Conservation (phyloP, 2,888 invertebrate genomes). For the Caenorhabditis japonica region DNA sequence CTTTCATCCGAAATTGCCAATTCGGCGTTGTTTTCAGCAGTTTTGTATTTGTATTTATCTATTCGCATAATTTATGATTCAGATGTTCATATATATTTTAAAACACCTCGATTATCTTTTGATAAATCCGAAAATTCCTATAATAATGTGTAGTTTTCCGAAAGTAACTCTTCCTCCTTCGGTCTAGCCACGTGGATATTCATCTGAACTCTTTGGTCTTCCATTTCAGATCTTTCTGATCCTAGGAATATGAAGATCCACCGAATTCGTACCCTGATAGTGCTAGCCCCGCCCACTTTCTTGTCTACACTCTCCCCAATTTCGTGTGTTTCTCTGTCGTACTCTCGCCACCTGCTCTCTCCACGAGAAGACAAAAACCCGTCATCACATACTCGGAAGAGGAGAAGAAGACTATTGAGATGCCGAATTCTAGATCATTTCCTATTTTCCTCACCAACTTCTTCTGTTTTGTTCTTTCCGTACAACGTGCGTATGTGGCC, state of each 20-base stretch:
- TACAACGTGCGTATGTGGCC: background rate
- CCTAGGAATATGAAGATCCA: background rate
- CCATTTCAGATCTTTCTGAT: background rate
- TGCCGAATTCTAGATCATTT: conserved; percentile 18
- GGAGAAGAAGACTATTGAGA: conserved; percentile 12
- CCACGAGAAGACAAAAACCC: conserved; percentile 11
- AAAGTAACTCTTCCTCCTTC: too few relatives aligned
- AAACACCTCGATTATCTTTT: too few relatives aligned
- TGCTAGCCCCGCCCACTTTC: conserved; percentile 11
- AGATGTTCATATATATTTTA: too few relatives aligned
- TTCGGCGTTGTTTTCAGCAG: too few relatives aligned
- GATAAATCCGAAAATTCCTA: too few relatives aligned
- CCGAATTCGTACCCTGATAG: conserved; percentile 3
- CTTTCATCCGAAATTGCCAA: too few relatives aligned
- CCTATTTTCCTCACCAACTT: background rate
- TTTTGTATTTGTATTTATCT: too few relatives aligned
- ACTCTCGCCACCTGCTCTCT: conserved; percentile 15
- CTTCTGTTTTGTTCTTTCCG: conserved; percentile 1
- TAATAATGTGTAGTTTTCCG: too few relatives aligned
- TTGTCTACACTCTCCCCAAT: background rate
- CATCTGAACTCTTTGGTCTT: too few relatives aligned
- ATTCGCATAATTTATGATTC: too few relatives aligned
- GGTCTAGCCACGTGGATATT: too few relatives aligned
- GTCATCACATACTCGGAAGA: conserved; percentile 14
- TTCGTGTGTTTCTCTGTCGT: conserved; percentile 3